A percentile compares a stretch with the other conserved stretches of the same genome.
phyloP scores from a whole-genome alignment of 2,888 invertebrate genomes.

The Euclidia mi region DNA sequence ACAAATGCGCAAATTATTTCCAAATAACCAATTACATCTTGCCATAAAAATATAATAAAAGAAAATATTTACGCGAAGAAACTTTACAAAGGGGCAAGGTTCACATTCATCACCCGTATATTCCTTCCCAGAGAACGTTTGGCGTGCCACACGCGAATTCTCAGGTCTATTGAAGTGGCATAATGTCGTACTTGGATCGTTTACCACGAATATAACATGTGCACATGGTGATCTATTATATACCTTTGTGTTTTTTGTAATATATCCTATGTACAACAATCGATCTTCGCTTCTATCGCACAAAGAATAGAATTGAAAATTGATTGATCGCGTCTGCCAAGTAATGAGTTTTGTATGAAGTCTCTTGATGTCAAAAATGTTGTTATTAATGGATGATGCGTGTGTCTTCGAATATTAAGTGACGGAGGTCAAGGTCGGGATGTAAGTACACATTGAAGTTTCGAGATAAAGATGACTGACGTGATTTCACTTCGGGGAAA shows the following conservation, averaged over 20 bases:
- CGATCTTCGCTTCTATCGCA: too few species aligned
- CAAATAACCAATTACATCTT: too few species aligned
- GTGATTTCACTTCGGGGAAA: too few species aligned
- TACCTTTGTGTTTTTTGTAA: conserved; percentile 35
- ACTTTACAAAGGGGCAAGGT: too few species aligned
- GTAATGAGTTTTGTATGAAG: conserved; percentile 20
- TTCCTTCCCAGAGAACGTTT: conserved; percentile 56
- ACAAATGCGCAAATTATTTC: too few species aligned
- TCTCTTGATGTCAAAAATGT: conserved; percentile 15
- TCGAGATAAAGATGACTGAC: too few species aligned
- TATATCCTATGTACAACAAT: too few species aligned
- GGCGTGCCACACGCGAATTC: conserved; percentile 76
- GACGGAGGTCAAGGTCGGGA: conserved; percentile 3
- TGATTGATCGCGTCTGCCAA: too few species aligned
- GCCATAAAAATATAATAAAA: too few species aligned
- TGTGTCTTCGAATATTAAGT: conserved; percentile 2
- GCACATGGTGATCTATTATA: conserved; percentile 21
- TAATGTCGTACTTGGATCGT: conserved; percentile 63
- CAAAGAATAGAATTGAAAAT: too few species aligned
- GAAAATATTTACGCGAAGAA: too few species aligned
- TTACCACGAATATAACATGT: conserved; percentile 42
- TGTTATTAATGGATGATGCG: conserved; percentile 14
- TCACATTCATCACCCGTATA: conserved; percentile 37
- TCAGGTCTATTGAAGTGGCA: conserved; percentile 72
- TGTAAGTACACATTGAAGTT: too few species aligned